A percentile compares a stretch with the other conserved stretches of the same genome.
phyloP scores from a whole-genome alignment of 2,888 invertebrate species.

The Loripinus fragilis region DNA sequence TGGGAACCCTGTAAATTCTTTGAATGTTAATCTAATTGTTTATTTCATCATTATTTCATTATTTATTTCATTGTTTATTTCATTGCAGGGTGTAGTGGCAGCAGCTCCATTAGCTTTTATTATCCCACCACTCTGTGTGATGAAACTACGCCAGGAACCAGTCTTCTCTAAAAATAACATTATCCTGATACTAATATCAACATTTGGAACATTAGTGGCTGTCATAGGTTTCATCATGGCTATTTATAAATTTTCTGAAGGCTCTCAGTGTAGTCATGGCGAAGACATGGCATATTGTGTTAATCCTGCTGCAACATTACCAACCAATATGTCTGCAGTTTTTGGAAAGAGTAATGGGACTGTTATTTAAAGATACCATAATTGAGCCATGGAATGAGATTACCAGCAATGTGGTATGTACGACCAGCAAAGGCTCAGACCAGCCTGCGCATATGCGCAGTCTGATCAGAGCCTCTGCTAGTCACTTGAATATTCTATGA shows the following conservation, averaged over 20 bases:
- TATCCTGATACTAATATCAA: slow-evolving; percentile 88
- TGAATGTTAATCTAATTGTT: neutral
- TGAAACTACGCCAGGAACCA: slow-evolving; percentile 89
- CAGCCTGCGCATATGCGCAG: too few species aligned
- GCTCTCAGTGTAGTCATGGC: slow-evolving; percentile 88
- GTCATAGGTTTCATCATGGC: slow-evolving; percentile 87
- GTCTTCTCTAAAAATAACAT: slow-evolving; percentile 88
- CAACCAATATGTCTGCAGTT: slow-evolving; percentile 6
- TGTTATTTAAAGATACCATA: too few species aligned
- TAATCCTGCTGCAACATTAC: neutral
- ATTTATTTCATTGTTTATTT: slow-evolving; percentile 30
- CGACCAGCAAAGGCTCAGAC: too few species aligned
- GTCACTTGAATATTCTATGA: too few species aligned
- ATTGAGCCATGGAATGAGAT: too few species aligned
- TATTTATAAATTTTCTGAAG: slow-evolving; percentile 84
- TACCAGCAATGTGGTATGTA: too few species aligned
- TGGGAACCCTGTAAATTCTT: too few species aligned
- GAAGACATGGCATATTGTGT: slow-evolving; percentile 87
- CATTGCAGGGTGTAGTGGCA: slow-evolving; percentile 89
- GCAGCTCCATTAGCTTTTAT: slow-evolving; percentile 93
- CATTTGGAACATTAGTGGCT: slow-evolving; percentile 88
- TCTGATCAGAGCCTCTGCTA: too few species aligned
- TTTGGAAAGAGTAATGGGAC: neutral
- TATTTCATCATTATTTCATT: too few species aligned
- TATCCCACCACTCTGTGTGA: slow-evolving; percentile 91